Evolutionary conservation across 2,113 vertebrate species (phyloP).

Genomic region (Rhinogobius similis): DNA sequence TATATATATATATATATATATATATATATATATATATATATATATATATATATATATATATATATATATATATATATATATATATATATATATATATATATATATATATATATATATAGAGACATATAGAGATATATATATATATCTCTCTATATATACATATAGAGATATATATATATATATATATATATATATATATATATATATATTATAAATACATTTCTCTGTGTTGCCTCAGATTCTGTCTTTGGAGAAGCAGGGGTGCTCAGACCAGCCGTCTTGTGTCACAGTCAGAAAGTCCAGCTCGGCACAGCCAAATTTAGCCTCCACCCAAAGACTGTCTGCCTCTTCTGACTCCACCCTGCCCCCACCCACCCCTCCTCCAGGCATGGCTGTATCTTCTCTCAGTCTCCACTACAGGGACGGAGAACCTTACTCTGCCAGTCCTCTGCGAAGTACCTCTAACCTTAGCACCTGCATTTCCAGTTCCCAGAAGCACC

Average conservation of each 20-base stretch:
- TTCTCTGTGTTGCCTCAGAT: slow-evolving; percentile 72
- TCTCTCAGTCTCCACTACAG: slow-evolving; percentile 66
- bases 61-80: too few relatives aligned
- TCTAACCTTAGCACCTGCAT: slow-evolving; percentile 80
- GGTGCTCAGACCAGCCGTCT: slow-evolving; percentile 83
- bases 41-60: too few relatives aligned
- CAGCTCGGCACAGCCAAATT: slow-evolving; percentile 43
- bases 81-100: too few relatives aligned
- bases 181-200: too few relatives aligned
- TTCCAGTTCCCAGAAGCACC: slow-evolving; percentile 82
- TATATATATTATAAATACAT: too few relatives aligned
- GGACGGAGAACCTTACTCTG: slow-evolving; percentile 70
- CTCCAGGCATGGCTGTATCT: slow-evolving; percentile 51
- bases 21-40: too few relatives aligned
- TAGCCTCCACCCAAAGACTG: slow-evolving; percentile 37
- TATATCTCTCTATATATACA: too few relatives aligned
- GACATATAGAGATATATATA: too few relatives aligned
- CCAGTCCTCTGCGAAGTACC: slow-evolving; percentile 79
- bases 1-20: too few relatives aligned
- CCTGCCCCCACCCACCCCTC: slow-evolving; percentile 41
- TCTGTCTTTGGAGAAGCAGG: slow-evolving; percentile 85
- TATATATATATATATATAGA: too few relatives aligned
- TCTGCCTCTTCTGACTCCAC: slow-evolving; percentile 49
- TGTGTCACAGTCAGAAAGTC: slow-evolving; percentile 87
- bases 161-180: too few relatives aligned